Evolutionary conservation across 2,113 vertebrate species (phyloP), one percentile per base, ranked within the genome.

Genomic region (Lynx canadensis): DNA sequence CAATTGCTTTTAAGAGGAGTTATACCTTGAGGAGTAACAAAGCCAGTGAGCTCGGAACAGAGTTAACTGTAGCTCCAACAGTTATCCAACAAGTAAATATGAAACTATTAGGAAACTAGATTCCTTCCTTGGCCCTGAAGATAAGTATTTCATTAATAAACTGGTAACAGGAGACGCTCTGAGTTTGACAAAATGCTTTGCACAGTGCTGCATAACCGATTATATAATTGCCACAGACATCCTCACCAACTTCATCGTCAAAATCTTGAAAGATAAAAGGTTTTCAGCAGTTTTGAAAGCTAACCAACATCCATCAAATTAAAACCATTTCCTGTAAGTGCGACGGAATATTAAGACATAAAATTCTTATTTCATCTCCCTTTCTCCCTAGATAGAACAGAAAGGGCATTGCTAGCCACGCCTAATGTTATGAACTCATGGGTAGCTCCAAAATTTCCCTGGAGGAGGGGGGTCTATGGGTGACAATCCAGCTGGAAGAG

Each of bases 211-310:
- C 83, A n/a, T 71, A 60, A 71, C 23, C 88, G 25, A 60, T 73
- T n/a, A 65, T 18, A 12, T 41, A 65, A 69, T 66, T 36, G n/a
- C 55, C 57, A 94, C 83, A 66, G 85, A 91, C 16, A 76, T 57
- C 29, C 36, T 93, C 65, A 31, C 13, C 29, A 68, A 86, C 15
- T 45, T 1, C 14, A 84, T 65, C 69, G 50, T 86, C 83, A 48
- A 96, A 86, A 79, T 90, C 74, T 63, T 87, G 74, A 14, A 33
- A 87, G 93, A 86, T 14, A 93, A 50, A 57, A 57, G 25, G 18
- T 63, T 86, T 92, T 78, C 5, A 29, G 45, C 36, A 95, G 55
- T 92, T 87, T 66, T 79, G 63, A 91, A 83, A 97, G 27, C 41
- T 73, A 93, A 87, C 15, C 55, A 83, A 45, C 5, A 2, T 5